Evolutionary conservation across 2,797 vertebrate genomes (phyloP).

Genomic region (Enteromius paludinosus): DNA sequence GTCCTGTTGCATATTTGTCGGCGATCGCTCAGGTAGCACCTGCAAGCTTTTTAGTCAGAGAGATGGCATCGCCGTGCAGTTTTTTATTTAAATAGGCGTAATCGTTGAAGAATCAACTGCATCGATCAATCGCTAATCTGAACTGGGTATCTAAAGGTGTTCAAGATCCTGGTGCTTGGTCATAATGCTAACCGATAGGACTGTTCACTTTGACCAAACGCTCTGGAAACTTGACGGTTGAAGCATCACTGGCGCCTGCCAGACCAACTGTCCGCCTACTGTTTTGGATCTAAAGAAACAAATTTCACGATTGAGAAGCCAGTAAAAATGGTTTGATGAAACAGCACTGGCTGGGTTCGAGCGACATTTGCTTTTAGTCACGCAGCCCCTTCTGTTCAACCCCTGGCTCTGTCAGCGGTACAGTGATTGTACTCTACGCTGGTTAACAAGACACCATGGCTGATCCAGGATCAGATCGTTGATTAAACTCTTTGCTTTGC

Average conservation of each 20-base stretch:
- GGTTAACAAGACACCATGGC: constrained; percentile 25
- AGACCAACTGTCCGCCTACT: constrained; percentile 47
- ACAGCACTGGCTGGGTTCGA: constrained; percentile 35
- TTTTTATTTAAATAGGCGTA: background rate
- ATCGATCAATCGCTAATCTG: background rate
- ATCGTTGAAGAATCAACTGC: background rate
- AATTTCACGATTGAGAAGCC: constrained; percentile 47
- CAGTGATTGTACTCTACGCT: constrained; percentile 23
- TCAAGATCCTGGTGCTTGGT: constrained; percentile 9
- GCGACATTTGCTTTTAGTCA: constrained; percentile 45
- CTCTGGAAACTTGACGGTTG: constrained; percentile 38
- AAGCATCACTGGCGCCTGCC: constrained; percentile 27
- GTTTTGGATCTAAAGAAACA: constrained; percentile 51
- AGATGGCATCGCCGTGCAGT: background rate
- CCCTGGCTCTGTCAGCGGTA: constrained; percentile 46
- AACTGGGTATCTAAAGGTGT: background rate
- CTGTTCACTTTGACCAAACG: constrained; percentile 37
- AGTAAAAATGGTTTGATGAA: constrained; percentile 46
- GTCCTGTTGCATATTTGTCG: constrained; percentile 47
- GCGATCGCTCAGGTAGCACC: constrained; percentile 38
- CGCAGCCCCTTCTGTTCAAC: constrained; percentile 51
- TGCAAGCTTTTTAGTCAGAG: constrained; percentile 11
- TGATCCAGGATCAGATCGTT: constrained; percentile 45
- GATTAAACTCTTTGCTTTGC: constrained; percentile 25
- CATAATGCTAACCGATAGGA: constrained; percentile 12